Evolutionary conservation across 2,888 invertebrate genomes (phyloP).

Genomic region (Zygaena filipendulae): DNA sequence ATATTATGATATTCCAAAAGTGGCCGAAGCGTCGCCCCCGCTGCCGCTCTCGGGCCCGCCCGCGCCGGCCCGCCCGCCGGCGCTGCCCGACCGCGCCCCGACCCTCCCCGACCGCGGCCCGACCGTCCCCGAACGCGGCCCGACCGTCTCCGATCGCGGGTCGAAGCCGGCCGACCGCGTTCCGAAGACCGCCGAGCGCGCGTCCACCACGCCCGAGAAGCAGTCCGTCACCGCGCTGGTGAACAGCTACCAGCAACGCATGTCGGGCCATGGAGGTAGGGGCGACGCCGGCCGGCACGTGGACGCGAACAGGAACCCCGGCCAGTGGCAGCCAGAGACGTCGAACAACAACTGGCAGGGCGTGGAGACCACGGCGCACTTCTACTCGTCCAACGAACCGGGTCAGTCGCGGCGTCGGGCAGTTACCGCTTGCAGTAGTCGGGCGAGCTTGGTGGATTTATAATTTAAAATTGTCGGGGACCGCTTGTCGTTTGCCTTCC

Average conservation of each 20-base stretch:
- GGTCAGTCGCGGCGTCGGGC: too few species aligned
- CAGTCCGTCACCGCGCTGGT: conserved; percentile 41
- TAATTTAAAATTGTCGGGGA: too few species aligned
- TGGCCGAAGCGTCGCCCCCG: conserved; percentile 37
- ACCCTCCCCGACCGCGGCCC: conserved; percentile 31
- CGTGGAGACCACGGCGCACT: conserved; percentile 44
- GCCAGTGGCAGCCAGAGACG: conserved; percentile 20
- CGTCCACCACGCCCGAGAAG: conserved; percentile 8
- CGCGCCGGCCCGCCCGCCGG: conserved; percentile 30
- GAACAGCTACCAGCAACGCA: conserved; percentile 52
- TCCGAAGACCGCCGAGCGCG: conserved; percentile 11
- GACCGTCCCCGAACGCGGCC: conserved; percentile 24
- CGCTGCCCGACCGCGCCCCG: conserved; percentile 26
- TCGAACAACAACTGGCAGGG: conserved; percentile 43
- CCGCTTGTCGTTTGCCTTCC: too few species aligned
- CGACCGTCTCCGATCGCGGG: not conserved
- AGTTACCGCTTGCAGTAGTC: conserved; percentile 7
- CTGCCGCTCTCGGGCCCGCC: conserved; percentile 40
- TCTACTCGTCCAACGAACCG: conserved; percentile 50
- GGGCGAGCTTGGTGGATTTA: conserved; percentile 12
- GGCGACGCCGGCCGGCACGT: conserved; percentile 26
- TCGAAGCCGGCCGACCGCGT: too few species aligned
- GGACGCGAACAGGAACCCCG: conserved; percentile 29
- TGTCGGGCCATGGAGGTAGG: too few species aligned
- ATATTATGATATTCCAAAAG: too few species aligned